phyloP scores from a whole-genome alignment of 2,797 vertebrate genomes.

The Pelochelys cantorii region DNA sequence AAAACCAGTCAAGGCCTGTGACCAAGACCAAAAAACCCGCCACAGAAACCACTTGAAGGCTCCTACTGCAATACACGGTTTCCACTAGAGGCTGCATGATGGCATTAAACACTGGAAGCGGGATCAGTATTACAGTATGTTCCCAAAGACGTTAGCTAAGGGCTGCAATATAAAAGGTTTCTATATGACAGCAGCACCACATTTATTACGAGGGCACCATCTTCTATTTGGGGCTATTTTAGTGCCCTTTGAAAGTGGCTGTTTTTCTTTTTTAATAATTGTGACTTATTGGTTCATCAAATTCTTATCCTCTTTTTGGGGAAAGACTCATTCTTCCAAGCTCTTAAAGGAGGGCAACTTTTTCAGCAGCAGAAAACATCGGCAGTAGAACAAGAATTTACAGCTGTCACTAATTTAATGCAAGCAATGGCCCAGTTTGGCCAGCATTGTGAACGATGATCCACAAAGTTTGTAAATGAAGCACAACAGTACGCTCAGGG shows the following conservation, averaged over 20 bases:
- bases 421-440: neutral
- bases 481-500: neutral
- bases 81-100: neutral
- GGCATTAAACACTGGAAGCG: conserved; percentile 38
- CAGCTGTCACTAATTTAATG: neutral
- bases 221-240: conserved; percentile 35
- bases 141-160: conserved; percentile 49
- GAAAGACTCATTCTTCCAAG: conserved; percentile 10
- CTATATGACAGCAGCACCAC: conserved; percentile 37
- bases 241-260: conserved; percentile 31
- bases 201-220: conserved; percentile 44
- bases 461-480: conserved; percentile 41
- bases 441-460: neutral
- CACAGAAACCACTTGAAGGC: neutral
- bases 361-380: neutral
- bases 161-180: conserved; percentile 47
- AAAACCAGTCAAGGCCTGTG: accelerated
- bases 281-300: conserved; percentile 44
- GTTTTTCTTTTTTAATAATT: conserved; percentile 51
- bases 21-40: neutral
- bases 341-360: neutral
- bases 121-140: conserved; percentile 10
- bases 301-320: conserved; percentile 6
- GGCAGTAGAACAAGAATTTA: neutral
- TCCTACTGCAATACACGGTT: neutral